Base-by-base conservation (phyloP, 2,888 invertebrate species). In the Erpobdella octoculata region DNA sequence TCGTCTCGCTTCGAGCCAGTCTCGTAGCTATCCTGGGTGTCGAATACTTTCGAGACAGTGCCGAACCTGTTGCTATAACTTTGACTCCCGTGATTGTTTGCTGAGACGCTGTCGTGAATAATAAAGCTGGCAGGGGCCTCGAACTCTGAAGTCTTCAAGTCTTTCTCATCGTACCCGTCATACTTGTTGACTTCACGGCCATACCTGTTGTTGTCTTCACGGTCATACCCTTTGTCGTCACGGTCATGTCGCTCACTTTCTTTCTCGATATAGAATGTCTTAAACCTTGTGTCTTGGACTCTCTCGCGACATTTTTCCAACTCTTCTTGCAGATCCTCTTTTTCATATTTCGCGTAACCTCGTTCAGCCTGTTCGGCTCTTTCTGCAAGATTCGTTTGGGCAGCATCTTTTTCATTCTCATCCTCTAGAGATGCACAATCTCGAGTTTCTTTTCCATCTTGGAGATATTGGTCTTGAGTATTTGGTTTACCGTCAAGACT, bases 61-160 rank as follows among this genome's bases (percentile, higher is more conserved):
- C n/a, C n/a, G n/a, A n/a, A n/a, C n/a, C n/a, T n/a, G n/a, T n/a
- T n/a, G n/a, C n/a, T n/a, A n/a, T 53, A 5, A 25, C 53, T n/a
- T 8, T 6, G 5, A 12, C 18, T 1, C 8, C 53, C 9, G 53
- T 25, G 12, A 18, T n/a, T 21, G n/a, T 28, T 53, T 15, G 53
- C 53, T 28, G 53, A 53, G 15, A 53, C n/a, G 8, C 53, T 53
- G 2, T 53, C 53, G 21, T 25, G n/a, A 1, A 53, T n/a, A 28
- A 53, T 53, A 53, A 53, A 53, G 53, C 53, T 53, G 53, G 9
- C 53, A 25, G 53, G n/a, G n/a, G n/a, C n/a, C n/a, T n/a, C n/a
- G n/a, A n/a, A n/a, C n/a, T n/a, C 21, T 53, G 53, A 28, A 53
- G 53, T 53, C 8, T n/a, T 53, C 15, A 9, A 53, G 21, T 53